phyloP scores from a whole-genome alignment of 2,797 vertebrate species.

The Triplophysa yarkandensis region DNA sequence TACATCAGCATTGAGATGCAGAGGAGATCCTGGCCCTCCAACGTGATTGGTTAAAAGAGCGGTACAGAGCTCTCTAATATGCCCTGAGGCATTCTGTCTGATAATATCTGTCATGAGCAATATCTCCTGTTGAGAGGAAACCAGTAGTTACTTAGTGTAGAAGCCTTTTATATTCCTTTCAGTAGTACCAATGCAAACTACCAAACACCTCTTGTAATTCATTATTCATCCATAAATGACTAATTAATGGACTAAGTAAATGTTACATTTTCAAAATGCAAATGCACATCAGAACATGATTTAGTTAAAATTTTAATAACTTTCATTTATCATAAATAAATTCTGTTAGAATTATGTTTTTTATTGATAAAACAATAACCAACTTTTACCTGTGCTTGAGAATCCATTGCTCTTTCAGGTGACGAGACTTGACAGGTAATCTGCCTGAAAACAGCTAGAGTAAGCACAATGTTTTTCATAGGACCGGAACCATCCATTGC shows the following conservation, averaged over 20 bases:
- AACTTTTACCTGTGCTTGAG: slow-evolving; percentile 57
- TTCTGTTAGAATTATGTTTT: no score
- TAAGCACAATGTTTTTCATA: slow-evolving; percentile 53
- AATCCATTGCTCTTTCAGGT: slow-evolving; percentile 38
- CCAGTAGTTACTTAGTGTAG: neutral
- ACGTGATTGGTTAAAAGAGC: slow-evolving; percentile 65
- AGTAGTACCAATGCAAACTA: no score
- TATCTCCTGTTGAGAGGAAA: slow-evolving; percentile 55
- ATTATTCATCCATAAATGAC: no score
- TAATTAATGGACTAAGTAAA: no score
- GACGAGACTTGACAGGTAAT: slow-evolving; percentile 66
- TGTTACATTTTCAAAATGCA: neutral
- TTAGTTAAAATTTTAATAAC: no score
- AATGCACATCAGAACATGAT: no score
- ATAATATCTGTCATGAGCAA: slow-evolving; percentile 54
- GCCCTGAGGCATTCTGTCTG: slow-evolving; percentile 8
- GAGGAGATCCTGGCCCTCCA: slow-evolving; percentile 50
- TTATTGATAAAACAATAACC: no score
- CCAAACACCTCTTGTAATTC: no score
- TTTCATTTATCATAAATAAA: no score
- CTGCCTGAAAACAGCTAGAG: slow-evolving; percentile 70
- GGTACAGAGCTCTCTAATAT: slow-evolving; percentile 63
- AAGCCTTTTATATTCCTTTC: no score
- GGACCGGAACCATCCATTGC: slow-evolving; percentile 34
- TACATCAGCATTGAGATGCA: slow-evolving; percentile 27